Evolutionary conservation across 2,113 vertebrate species (phyloP), one percentile per base, ranked within the genome.

Genomic region (Xiphias gladius): DNA sequence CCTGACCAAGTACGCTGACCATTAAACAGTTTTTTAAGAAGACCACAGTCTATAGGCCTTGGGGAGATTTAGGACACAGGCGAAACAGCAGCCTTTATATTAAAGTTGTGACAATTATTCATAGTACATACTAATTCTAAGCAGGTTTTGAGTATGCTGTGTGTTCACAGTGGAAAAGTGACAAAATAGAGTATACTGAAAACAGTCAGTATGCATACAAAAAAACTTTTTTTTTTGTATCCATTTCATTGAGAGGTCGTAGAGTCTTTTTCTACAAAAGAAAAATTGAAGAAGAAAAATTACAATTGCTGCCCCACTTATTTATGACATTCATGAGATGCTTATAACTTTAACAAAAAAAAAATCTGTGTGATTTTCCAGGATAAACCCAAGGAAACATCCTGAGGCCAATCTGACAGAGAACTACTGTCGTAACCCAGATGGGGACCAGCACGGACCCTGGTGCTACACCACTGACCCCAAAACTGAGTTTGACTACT

Each of bases 401-500:
- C 97, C 96, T 0, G 85, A 96, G 2, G 96, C 95, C 0, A 96
- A 93, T 24, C 93, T 99, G 88, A 96, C 96, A 11, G 93, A 97
- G 86, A 98, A 99, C 89, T 98, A 97, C 91, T 99, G 98, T 83
- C 96, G 97, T 35, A 99, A 99, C 87, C 98, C 98, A 0, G 98
- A 99, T 4, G 91, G 95, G 0, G 98, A 99, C 65, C 97, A 95
- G 82, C 97, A 99, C 0, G 98, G 98, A 17, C 98, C 97, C 74
- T 99, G 98, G 98, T 99, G 98, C 92, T 98, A 99, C 90, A 99
- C 98, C 65, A 96, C 92, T 0, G 97, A 99, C 83, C 96, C 96
- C 1, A 96, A 94, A 39, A 98, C 96, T 0, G 96, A 97, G 30
- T 99, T 99, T 26, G 98, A 99, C 94, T 99, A 99, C 92, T 99